These are phyloP conservation scores for Pyrocoelia pectoralis DNA, from an alignment of 2,888 invertebrate species.

Conservation along the genomic window DNA sequence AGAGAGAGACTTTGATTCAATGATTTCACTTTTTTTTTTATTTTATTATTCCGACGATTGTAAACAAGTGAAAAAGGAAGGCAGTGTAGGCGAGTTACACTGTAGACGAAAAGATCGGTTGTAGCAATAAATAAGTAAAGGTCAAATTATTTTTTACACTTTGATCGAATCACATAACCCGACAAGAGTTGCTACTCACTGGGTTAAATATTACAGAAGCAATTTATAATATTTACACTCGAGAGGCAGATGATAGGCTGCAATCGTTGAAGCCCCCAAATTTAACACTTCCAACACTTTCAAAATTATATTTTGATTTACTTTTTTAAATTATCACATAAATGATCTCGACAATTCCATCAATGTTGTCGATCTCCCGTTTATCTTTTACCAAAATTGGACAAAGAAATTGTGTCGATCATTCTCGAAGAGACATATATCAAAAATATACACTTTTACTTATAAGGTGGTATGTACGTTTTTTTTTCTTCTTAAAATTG, in stretches of 20 bases:
- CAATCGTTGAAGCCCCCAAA: constrained; percentile 25
- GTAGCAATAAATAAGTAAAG: constrained; percentile 25
- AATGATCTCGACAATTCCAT: constrained; percentile 11
- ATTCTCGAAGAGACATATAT: constrained; percentile 3
- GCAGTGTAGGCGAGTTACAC: too few species aligned
- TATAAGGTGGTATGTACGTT: neutral
- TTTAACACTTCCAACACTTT: constrained; percentile 5
- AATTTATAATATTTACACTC: constrained; percentile 32
- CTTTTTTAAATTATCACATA: constrained; percentile 13
- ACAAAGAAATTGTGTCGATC: constrained; percentile 1
- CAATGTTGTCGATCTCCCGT: neutral
- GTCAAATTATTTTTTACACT: constrained; percentile 25
- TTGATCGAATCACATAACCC: constrained; percentile 36
- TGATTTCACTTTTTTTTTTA: too few species aligned
- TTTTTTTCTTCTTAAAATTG: neutral
- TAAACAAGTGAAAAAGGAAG: too few species aligned
- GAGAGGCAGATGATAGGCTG: constrained; percentile 30
- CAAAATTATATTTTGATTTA: constrained; percentile 18
- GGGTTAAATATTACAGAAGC: constrained; percentile 33
- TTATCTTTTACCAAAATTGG: neutral
- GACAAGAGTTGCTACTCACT: constrained; percentile 27
- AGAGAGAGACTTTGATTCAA: too few species aligned
- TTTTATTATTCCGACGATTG: too few species aligned
- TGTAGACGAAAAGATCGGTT: neutral
- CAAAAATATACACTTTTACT: constrained; percentile 14